Base-by-base conservation (phyloP, 1,140 invertebrate genomes). In the Pachyrhynchus sulphureomaculatus region DNA sequence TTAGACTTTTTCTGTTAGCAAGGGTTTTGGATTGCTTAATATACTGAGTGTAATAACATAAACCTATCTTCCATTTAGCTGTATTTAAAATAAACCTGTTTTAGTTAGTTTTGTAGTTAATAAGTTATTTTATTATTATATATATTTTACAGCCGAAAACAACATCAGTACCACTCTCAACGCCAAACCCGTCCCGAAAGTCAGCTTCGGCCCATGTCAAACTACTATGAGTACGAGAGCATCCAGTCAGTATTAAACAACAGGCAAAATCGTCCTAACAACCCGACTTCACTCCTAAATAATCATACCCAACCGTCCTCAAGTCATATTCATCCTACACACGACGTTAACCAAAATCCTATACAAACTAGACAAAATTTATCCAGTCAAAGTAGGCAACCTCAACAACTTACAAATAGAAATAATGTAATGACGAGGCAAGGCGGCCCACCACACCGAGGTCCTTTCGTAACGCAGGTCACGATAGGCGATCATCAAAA, bases 191-290 rank as follows among this genome's bases (percentile, higher is more conserved):
- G 83, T 52, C 82, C 84, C 21, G 82, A 84, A 53, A 79, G 80
- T 29, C 79, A 82, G 13, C 76, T 82, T 15, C 79, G 89, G 8
- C 88, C 89, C 10, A 83, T 88, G 53, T 90, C 88, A 62, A 91
- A 89, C 75, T 91, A 87, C 76, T 91, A 89, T 72, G 90, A 92
- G 76, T 92, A 92, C 75, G 90, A 92, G 73, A 89, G 83, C 64
- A 84, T 89, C 13, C 87, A 89, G 68, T 84, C 79, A 4, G 72
- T 80, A 15, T 71, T 82, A 53, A 73, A 76, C 56, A 64, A 56
- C 21, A 56, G 65, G 13, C 65, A 63, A 61, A 60, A 23, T 26
- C 56, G 32, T 17, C 60, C 3, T 23, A 58, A 26, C n/a, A 62
- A 61, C 26, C 44, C 47, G 8, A 20, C 44, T 36, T 51, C 61